A percentile compares a stretch with the other conserved stretches of the same genome.
These are phyloP conservation scores for Craterocephalus amniculus DNA, from an alignment of 2,797 vertebrate species.

Conservation along the genomic window DNA sequence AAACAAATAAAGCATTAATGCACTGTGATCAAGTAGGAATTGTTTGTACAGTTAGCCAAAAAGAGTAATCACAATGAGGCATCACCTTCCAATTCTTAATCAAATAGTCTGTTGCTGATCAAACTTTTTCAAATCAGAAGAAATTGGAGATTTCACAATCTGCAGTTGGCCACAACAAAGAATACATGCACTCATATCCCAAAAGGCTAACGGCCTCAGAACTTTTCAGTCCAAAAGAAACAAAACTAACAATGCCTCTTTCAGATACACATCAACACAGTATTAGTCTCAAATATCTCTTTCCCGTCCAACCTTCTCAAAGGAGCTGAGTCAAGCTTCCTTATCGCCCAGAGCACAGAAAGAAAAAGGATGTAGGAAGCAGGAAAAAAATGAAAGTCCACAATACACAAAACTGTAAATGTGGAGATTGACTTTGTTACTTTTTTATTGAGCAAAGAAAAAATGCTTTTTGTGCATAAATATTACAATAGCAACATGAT, in stretches of 20 bases:
- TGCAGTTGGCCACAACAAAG: neutral
- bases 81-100: neutral
- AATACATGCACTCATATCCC: neutral
- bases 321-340: slow-evolving; percentile 31
- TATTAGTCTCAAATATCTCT: slow-evolving; percentile 16
- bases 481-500: neutral
- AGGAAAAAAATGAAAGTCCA: slow-evolving; percentile 15
- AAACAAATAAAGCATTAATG: neutral
- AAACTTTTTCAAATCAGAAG: slow-evolving; percentile 8
- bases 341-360: slow-evolving; percentile 33
- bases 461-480: slow-evolving; percentile 1
- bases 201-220: slow-evolving; percentile 10
- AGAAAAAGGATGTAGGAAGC: slow-evolving; percentile 9
- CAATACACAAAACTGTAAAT: slow-evolving; percentile 1
- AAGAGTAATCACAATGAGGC: neutral
- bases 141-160: neutral
- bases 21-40: neutral
- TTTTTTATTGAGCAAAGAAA: slow-evolving; percentile 5
- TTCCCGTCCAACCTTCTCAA: slow-evolving; percentile 11
- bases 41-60: neutral
- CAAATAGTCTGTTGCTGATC: neutral
- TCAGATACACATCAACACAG: slow-evolving; percentile 33
- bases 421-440: slow-evolving; percentile 18
- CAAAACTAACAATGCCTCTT: slow-evolving; percentile 29
- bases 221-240: slow-evolving; percentile 9